Evolutionary conservation across 2,797 vertebrate genomes (phyloP), one percentile per base, ranked within the genome.

Genomic region (Macrochelys suwanniensis): DNA sequence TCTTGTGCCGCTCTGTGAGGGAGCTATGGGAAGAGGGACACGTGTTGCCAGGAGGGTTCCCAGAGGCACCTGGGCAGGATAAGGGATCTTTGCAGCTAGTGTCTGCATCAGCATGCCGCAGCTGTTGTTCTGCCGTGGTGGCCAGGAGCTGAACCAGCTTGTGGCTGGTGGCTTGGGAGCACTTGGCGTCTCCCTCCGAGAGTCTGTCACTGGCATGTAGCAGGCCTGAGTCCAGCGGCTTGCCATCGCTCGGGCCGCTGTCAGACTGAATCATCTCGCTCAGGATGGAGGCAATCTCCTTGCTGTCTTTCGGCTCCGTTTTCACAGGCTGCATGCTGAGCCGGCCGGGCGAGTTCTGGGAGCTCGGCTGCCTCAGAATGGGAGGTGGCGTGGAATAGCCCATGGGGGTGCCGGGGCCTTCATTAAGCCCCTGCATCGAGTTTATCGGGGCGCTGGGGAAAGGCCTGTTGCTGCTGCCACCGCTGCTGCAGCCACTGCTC

Each of bases 1-100:
- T 99, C 98, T 99, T 99, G 95, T 99, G 99, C 19, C 99, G 97
- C 87, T 99, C 99, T 0, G 99, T 99, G 82, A 99, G 97, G 0
- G 99, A 99, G 96, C 99, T 99, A 92, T 99, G 99, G 71, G 99
- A 99, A 65, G 99, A 98, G 1, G 99, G 99, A 90, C 99, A 99
- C 1, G 98, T 93, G 10, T 97, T 97, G 21, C 97, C 94, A 2
- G 98, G 92, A 11, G 98, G 89, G 90, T 96, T 98, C 80, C 95
- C 13, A 15, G 98, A 95, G 11, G 98, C 95, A 45, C 97, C 97
- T 0, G 97, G 90, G 10, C 98, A 98, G 7, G 96, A 98, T 57
- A 98, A 85, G 0, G 98, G 94, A 51, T 98, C 98, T 90, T 98
- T 98, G 95, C 97, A 98, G 84, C 92, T 98, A 1, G 98, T 94